These are phyloP conservation scores for Craseonycteris thonglongyai DNA, from an alignment of 2,113 vertebrate species.

Conservation along the genomic window DNA sequence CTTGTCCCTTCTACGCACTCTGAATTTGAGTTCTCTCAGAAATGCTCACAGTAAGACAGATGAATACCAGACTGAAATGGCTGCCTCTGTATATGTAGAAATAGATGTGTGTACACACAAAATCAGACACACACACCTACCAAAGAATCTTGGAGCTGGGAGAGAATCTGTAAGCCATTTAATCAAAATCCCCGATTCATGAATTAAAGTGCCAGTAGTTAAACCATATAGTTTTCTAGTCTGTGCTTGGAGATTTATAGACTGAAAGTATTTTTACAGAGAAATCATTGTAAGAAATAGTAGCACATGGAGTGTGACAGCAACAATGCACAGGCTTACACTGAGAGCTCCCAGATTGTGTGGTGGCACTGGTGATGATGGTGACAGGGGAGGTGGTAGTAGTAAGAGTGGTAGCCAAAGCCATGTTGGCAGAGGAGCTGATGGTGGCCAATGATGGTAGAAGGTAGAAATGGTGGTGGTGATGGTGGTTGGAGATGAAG, in stretches of 20 bases:
- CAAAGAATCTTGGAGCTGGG: neutral
- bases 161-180: neutral
- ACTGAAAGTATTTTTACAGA: neutral
- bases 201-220: neutral
- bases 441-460: neutral
- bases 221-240: neutral
- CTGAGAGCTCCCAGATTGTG: neutral
- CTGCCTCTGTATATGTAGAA: neutral
- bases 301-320: neutral
- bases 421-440: neutral
- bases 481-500: neutral
- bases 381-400: no score
- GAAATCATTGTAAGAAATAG: neutral
- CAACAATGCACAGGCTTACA: neutral
- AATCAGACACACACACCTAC: neutral
- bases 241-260: neutral
- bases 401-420: neutral
- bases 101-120: neutral
- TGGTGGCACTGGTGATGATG: no score
- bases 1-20: neutral
- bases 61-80: neutral
- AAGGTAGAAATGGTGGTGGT: neutral
- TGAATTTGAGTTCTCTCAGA: neutral
- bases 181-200: neutral
- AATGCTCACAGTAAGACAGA: neutral